Base-by-base conservation (phyloP, 1,140 invertebrate species). In the Ceratosolen solmsi region DNA sequence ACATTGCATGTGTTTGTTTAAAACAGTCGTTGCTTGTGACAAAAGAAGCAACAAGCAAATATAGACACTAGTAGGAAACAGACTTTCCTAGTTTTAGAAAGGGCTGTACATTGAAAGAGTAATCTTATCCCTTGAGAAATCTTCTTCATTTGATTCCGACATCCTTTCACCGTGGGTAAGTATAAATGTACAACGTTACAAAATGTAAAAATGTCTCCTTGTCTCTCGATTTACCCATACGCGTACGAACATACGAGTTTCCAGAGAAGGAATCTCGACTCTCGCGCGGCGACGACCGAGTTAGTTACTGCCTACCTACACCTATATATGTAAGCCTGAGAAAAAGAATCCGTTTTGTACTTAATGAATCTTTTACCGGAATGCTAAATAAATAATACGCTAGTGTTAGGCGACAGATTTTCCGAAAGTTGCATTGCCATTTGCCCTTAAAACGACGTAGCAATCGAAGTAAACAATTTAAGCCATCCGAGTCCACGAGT, bases 241-340 rank as follows among this genome's bases (percentile, higher is more conserved):
- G 7, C 5, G 33, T 46, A n/a, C 33, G 78, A 36, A n/a, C 58
- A 73, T 38, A 74, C 58, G 76, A 83, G 30, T 83, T 83, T 83
- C 82, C 70, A 79, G 46, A 79, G 41, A 83, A 79, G 68, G 70
- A 56, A 79, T 46, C 51, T 58, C 49, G 33, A 58, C 30, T 71
- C 63, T 82, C 65, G 73, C 46, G n/a, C 49, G 36, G 22, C 9
- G 3, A 63, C 2, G 20, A 36, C 20, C 60, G 17, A 58, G 25
- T 36, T 65, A 60, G 11, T 27, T 25, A 36, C 54, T 20, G 49
- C 60, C 25, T 41, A 60, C 38, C 4, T 36, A 36, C 30, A 2
- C 30, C 11, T 36, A 65, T 36, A 36, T 8, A 65, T 20, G 27
- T 65, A 65, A 1, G 27, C 54, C 9, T 58, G 25, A 68, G 33